A percentile compares a stretch with the other conserved stretches of the same genome.
phyloP scores from a whole-genome alignment of 2,888 invertebrate genomes.

The Monopis laevigella region DNA sequence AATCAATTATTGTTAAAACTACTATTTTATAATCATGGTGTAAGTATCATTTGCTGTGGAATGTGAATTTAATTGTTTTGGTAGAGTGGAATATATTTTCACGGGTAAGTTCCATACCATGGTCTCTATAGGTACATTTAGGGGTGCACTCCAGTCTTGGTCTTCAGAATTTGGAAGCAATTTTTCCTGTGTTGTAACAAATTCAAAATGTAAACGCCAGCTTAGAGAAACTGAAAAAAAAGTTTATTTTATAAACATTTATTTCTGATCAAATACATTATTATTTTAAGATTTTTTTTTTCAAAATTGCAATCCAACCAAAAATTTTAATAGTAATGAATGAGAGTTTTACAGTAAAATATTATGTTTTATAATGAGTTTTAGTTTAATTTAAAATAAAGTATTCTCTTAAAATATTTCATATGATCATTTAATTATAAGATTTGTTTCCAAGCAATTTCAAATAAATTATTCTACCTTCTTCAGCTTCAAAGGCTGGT shows the following conservation, averaged over 20 bases:
- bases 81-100: slow-evolving; percentile 91
- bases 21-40: slow-evolving; percentile 38
- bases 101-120: slow-evolving; percentile 99
- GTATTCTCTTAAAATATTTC: too few species aligned
- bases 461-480: slow-evolving; percentile 70
- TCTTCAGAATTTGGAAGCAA: slow-evolving; percentile 67
- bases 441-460: too few species aligned
- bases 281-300: too few species aligned
- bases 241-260: too few species aligned
- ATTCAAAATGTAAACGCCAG: slow-evolving; percentile 98
- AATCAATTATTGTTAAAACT: neutral
- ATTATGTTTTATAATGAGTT: too few species aligned
- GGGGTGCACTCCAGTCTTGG: slow-evolving; percentile 84
- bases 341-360: too few species aligned
- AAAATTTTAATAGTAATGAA: too few species aligned
- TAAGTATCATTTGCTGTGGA: slow-evolving; percentile 56
- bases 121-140: slow-evolving; percentile 91
- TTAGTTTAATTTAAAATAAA: too few species aligned
- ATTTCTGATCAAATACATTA: too few species aligned
- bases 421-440: too few species aligned
- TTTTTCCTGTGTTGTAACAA: slow-evolving; percentile 84
- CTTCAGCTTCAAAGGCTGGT: slow-evolving; percentile 93
- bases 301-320: too few species aligned
- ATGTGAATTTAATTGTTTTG: slow-evolving; percentile 80
- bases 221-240: slow-evolving; percentile 78